Percentiles rank a stretch among this genome's conserved stretches.
These are phyloP conservation scores for Timema podura DNA, from an alignment of 2,888 invertebrate genomes.

Conservation along the genomic window DNA sequence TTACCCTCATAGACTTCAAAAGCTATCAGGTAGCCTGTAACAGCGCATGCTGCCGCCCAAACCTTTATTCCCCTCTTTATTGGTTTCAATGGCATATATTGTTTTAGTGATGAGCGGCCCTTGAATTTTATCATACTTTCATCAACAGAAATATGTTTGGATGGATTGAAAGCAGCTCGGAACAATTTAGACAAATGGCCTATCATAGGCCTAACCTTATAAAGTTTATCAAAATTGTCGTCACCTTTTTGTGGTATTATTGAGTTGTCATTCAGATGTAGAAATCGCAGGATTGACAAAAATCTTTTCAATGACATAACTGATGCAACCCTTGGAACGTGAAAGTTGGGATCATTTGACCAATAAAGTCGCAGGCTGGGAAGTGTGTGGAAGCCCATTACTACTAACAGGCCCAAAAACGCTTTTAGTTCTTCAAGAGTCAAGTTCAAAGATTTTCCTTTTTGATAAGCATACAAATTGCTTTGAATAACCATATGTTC, in stretches of 20 bases:
- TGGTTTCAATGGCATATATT: conserved; percentile 13
- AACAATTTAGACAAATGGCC: background rate
- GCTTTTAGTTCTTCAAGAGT: conserved; percentile 11
- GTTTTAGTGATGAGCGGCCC: conserved; percentile 33
- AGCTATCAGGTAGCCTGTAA: conserved; percentile 28
- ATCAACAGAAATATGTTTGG: conserved; percentile 31
- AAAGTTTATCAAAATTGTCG: conserved; percentile 33
- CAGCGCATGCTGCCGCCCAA: conserved; percentile 34
- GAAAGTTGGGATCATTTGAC: conserved; percentile 20
- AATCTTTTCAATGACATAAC: conserved; percentile 1
- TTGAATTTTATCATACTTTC: conserved; percentile 37
- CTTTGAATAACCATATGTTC: conserved; percentile 13
- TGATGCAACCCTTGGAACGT: conserved; percentile 5
- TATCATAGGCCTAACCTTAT: conserved; percentile 36
- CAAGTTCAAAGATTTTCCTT: conserved; percentile 9
- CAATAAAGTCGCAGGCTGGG: conserved; percentile 20
- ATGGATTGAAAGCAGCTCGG: conserved; percentile 23
- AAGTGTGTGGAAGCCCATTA: conserved; percentile 20
- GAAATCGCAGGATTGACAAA: conserved; percentile 12
- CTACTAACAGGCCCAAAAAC: conserved; percentile 16
- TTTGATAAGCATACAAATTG: conserved; percentile 16
- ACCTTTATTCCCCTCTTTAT: conserved; percentile 35
- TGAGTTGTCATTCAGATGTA: conserved; percentile 19
- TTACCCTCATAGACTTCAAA: conserved; percentile 30
- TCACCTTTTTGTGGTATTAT: conserved; percentile 21